Evolutionary conservation across 1,140 invertebrate species (phyloP).

Genomic region (Drosophila nannoptera): DNA sequence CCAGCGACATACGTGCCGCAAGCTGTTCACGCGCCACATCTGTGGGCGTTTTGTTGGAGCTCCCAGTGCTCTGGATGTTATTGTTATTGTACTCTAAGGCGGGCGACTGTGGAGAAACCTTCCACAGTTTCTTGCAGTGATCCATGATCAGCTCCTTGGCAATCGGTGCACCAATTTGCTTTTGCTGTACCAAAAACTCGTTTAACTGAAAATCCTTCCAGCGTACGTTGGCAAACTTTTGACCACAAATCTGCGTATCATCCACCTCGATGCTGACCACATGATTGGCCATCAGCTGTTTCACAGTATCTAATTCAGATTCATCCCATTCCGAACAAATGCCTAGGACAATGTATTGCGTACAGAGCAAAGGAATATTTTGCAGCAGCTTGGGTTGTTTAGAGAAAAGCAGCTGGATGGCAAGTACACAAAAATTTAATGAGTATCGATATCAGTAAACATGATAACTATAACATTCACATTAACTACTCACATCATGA

Average conservation of each 20-base stretch:
- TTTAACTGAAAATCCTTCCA: slow-evolving; percentile 71
- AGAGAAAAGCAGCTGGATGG: slow-evolving; percentile 63
- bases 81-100: slow-evolving; percentile 56
- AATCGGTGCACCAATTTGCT: slow-evolving; percentile 65
- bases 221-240: slow-evolving; percentile 69
- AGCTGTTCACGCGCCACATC: slow-evolving; percentile 64
- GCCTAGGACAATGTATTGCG: slow-evolving; percentile 68
- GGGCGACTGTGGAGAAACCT: slow-evolving; percentile 40
- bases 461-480: neutral
- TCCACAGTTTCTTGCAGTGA: slow-evolving; percentile 69
- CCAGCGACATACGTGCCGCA: slow-evolving; percentile 51
- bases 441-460: slow-evolving; percentile 3
- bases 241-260: slow-evolving; percentile 54
- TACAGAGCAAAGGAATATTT: slow-evolving; percentile 61
- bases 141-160: slow-evolving; percentile 62
- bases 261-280: slow-evolving; percentile 53
- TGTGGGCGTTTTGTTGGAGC: slow-evolving; percentile 48
- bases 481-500: slow-evolving; percentile 58
- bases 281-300: slow-evolving; percentile 57
- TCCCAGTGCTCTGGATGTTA: slow-evolving; percentile 26
- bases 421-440: neutral
- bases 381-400: slow-evolving; percentile 63
- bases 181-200: slow-evolving; percentile 70
- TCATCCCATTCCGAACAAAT: slow-evolving; percentile 69
- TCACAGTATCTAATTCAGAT: slow-evolving; percentile 50